phyloP scores from a whole-genome alignment of 2,113 vertebrate genomes.

The Chiloscyllium plagiosum region DNA sequence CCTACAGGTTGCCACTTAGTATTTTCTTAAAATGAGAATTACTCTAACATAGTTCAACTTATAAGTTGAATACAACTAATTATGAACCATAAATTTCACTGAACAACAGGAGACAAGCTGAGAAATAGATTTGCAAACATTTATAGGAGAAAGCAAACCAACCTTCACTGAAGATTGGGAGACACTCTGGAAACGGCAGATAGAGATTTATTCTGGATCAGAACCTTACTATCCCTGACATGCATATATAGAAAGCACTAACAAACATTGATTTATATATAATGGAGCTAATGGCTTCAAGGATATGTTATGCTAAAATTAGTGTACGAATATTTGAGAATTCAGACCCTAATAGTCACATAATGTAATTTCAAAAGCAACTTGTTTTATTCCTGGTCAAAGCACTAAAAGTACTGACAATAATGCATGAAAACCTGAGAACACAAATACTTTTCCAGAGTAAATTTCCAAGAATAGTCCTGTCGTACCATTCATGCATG shows the following conservation, averaged over 20 bases:
- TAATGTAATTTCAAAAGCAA: neutral
- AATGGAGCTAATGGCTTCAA: neutral
- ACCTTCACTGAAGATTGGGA: neutral
- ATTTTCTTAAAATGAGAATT: neutral
- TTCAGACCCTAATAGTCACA: neutral
- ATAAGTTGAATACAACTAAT: neutral
- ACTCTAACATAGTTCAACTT: neutral
- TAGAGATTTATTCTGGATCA: neutral
- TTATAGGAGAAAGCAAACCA: neutral
- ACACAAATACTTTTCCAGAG: neutral
- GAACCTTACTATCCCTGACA: neutral
- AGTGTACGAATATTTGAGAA: neutral
- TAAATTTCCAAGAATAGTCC: neutral
- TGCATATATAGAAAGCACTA: neutral
- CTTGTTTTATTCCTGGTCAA: neutral
- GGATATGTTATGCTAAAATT: neutral
- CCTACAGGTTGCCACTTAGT: neutral
- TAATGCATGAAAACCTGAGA: neutral
- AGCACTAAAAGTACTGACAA: neutral
- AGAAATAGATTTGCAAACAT: neutral
- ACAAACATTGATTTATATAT: neutral
- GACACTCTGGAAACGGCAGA: neutral
- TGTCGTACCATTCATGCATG: no score
- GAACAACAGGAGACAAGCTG: neutral
- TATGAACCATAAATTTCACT: neutral